Evolutionary conservation across 2,113 vertebrate species (phyloP).

Genomic region (Prunella fulvescens): DNA sequence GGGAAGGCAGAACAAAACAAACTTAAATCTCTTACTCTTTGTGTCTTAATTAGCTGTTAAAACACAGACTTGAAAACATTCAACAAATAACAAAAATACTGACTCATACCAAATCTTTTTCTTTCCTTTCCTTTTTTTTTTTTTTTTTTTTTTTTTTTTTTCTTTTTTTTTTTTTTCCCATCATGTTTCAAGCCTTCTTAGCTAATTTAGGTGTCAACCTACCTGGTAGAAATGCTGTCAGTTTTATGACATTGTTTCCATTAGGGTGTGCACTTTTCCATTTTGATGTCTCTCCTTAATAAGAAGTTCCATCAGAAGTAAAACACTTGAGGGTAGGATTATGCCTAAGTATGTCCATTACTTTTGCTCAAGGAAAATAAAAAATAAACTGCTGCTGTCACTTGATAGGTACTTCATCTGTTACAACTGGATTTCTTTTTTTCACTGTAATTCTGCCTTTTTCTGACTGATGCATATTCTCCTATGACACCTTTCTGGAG

Average conservation of each 20-base stretch:
- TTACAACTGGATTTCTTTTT: neutral
- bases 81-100: neutral
- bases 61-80: neutral
- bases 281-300: constrained; percentile 39
- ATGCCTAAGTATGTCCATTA: constrained; percentile 46
- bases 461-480: constrained; percentile 14
- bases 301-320: constrained; percentile 41
- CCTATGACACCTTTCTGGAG: neutral
- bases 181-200: neutral
- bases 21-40: neutral
- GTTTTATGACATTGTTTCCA: constrained; percentile 42
- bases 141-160: neutral
- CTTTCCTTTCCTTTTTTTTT: neutral
- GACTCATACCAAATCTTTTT: neutral
- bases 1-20: neutral
- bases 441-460: neutral
- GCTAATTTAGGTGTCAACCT: neutral
- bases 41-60: neutral
- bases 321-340: constrained; percentile 60
- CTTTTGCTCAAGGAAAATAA: constrained; percentile 58
- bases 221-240: constrained; percentile 10
- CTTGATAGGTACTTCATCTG: constrained; percentile 57
- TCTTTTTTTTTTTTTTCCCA: neutral
- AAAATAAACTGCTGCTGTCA: constrained; percentile 53
- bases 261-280: neutral